Evolutionary conservation across 2,113 vertebrate species (phyloP).

Genomic region (Dicentrarchus labrax): DNA sequence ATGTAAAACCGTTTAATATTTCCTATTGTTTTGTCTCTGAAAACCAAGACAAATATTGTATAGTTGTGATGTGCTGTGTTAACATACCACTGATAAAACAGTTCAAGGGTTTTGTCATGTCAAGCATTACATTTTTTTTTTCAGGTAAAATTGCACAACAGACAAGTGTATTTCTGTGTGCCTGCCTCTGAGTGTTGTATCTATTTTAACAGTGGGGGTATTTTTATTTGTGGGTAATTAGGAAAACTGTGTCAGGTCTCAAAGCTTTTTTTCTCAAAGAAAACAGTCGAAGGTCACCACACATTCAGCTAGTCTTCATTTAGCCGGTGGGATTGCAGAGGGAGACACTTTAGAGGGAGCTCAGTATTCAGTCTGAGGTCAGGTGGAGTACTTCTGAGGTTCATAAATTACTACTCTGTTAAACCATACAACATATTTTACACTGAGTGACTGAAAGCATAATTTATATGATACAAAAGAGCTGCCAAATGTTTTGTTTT

Average conservation of each 20-base stretch:
- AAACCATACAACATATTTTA: not conserved
- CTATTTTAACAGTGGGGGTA: not conserved
- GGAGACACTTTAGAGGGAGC: not conserved
- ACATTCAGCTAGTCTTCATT: not conserved
- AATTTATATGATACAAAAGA: not conserved
- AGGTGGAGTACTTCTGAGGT: not conserved
- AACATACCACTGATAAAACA: not conserved
- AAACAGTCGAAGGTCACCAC: not conserved
- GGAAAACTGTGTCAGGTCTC: not conserved
- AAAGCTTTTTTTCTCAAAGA: not conserved
- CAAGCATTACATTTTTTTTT: not conserved
- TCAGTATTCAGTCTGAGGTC: not conserved
- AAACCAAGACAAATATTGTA: not conserved
- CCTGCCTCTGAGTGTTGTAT: not conserved
- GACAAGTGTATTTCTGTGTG: not conserved
- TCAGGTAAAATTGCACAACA: not conserved
- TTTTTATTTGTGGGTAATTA: not conserved
- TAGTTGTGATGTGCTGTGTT: not conserved
- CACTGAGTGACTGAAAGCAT: not conserved
- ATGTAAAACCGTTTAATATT: too few relatives aligned
- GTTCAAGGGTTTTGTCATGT: not conserved
- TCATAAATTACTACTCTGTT: not conserved
- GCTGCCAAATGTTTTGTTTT: not conserved
- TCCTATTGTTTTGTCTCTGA: not conserved
- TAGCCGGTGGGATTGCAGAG: not conserved